phyloP scores from a whole-genome alignment of 2,888 invertebrate genomes.

The Fissipunctia ypsillon region DNA sequence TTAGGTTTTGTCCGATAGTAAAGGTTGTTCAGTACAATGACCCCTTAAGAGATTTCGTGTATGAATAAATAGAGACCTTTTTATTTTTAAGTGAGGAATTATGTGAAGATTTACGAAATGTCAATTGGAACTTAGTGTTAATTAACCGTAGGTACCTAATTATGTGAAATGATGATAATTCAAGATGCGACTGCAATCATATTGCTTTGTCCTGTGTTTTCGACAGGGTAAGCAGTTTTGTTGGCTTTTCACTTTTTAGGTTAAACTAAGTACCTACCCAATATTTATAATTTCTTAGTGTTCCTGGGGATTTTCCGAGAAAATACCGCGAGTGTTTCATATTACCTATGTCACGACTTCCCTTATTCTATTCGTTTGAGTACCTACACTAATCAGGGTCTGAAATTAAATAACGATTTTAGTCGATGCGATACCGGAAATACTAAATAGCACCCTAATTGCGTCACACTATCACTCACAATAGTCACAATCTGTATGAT shows the following conservation, averaged over 20 bases:
- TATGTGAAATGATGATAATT: slow-evolving; percentile 19
- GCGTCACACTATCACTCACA: too few relatives aligned
- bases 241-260: background rate
- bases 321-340: background rate
- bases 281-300: background rate
- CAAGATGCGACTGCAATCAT: slow-evolving; percentile 23
- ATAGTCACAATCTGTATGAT: too few relatives aligned
- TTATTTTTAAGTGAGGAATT: background rate
- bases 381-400: background rate
- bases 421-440: background rate
- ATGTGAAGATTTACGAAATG: background rate
- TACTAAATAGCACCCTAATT: too few relatives aligned
- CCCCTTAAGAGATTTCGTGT: too few relatives aligned
- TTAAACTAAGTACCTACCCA: too few relatives aligned
- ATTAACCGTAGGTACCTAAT: background rate
- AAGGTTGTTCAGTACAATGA: too few relatives aligned
- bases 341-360: background rate
- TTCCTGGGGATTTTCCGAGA: background rate
- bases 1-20: too few relatives aligned
- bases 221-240: slow-evolving; percentile 24
- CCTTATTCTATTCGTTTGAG: background rate
- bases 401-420: slow-evolving; percentile 6
- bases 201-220: slow-evolving; percentile 29
- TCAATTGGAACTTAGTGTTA: background rate
- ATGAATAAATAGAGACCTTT: too few relatives aligned